Evolutionary conservation across 2,797 vertebrate genomes (phyloP).

Genomic region (Zalophus californianus): DNA sequence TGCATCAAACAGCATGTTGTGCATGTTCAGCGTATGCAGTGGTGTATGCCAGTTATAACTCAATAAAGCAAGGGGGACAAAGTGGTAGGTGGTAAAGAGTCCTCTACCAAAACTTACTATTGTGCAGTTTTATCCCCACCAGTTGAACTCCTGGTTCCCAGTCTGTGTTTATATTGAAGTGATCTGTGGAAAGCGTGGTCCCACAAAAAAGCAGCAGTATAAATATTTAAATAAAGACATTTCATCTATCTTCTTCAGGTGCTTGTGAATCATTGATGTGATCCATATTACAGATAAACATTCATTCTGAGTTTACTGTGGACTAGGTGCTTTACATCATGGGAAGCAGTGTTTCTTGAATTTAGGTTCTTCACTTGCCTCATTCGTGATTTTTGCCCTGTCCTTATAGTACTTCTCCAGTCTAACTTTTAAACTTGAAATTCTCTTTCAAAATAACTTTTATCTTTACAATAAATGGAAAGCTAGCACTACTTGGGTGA

Average conservation of each 20-base stretch:
- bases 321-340: background rate
- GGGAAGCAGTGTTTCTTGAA: background rate
- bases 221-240: background rate
- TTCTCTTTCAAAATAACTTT: background rate
- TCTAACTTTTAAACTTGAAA: background rate
- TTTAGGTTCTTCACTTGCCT: background rate
- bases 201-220: background rate
- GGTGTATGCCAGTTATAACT: background rate
- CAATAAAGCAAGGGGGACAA: background rate
- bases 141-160: background rate
- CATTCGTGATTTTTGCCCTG: background rate
- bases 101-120: background rate
- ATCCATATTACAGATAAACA: background rate
- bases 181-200: background rate
- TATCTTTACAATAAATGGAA: slow-evolving; percentile 10
- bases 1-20: background rate
- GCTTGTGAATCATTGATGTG: background rate
- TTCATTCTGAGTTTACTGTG: background rate
- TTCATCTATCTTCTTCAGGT: background rate
- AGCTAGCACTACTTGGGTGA: background rate
- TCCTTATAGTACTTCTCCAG: background rate
- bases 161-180: background rate
- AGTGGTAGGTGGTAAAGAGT: background rate
- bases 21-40: background rate
- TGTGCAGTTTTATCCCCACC: background rate